These are phyloP conservation scores for Autographa gamma DNA, from an alignment of 2,888 invertebrate species.

Conservation along the genomic window DNA sequence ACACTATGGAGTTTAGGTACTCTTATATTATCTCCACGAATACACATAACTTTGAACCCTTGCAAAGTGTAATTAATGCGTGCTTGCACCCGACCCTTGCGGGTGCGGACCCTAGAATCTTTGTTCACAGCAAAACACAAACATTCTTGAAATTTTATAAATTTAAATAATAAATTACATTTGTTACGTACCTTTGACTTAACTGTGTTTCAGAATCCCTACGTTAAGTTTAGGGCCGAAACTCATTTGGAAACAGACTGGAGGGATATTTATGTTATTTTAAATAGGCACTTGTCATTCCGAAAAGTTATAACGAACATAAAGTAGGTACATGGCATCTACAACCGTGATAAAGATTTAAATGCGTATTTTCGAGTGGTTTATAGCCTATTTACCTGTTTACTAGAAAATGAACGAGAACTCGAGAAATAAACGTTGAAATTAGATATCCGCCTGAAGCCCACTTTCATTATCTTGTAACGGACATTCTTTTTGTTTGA, in stretches of 20 bases:
- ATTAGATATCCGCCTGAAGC: constrained; percentile 48
- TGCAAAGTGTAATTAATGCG: constrained; percentile 85
- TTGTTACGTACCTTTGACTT: constrained; percentile 31
- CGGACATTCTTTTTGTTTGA: constrained; percentile 35
- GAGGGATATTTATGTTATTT: constrained; percentile 29
- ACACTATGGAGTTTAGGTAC: constrained; percentile 41
- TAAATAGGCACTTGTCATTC: constrained; percentile 51
- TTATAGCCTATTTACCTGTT: constrained; percentile 59
- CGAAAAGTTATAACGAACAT: constrained; percentile 50
- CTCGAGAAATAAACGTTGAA: constrained; percentile 53
- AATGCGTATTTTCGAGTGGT: constrained; percentile 54
- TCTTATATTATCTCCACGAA: constrained; percentile 61
- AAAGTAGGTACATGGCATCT: constrained; percentile 47
- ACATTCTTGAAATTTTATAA: constrained; percentile 79
- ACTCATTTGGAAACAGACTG: constrained; percentile 29
- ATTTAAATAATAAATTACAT: constrained; percentile 57
- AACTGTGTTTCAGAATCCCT: constrained; percentile 35
- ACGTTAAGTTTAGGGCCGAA: constrained; percentile 28
- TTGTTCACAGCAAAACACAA: constrained; percentile 78
- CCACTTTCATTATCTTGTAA: constrained; percentile 42
- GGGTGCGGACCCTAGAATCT: constrained; percentile 74
- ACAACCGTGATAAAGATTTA: constrained; percentile 62
- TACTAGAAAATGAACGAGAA: constrained; percentile 52
- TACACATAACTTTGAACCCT: constrained; percentile 72
- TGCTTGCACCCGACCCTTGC: constrained; percentile 84